Evolutionary conservation across 2,113 vertebrate species (phyloP), one percentile per base, ranked within the genome.

Genomic region (Paracanthobrama guichenoti): DNA sequence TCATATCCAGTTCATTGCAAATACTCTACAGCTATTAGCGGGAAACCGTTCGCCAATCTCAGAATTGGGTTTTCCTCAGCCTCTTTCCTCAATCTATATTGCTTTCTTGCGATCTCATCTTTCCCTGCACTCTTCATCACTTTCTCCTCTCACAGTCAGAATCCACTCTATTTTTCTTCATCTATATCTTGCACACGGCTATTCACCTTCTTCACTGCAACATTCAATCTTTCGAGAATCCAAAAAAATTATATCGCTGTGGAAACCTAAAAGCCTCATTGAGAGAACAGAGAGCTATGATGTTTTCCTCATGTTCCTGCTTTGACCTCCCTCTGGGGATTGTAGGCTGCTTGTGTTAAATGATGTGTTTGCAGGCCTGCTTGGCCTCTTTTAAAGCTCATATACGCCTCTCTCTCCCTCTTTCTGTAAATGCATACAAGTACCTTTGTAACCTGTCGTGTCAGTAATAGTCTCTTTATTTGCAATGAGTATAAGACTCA

Each of bases 101-200:
- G 39, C 69, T 83, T 81, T 86, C 81, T 66, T 24, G 2, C 22
- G 72, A 86, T 20, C 78, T 64, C 75, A 67, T 60, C 44, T 76
- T 66, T 46, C 10, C 57, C 69, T 31, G 28, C 13, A 22, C 53
- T 42, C 81, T 48, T 79, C 14, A 73, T 48, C 31, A 79, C 53
- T 90, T 72, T 74, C 83, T 84, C 80, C 81, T 18, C 57, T 46
- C 57, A 78, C 75, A 79, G 78, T 48, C 42, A 80, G 66, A 71
- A 71, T 81, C 44, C 66, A 71, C 79, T 81, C 64, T 81, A 81
- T 81, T 57, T 81, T 81, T 55, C 79, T 81, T 81, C 79, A 71
- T 79, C 35, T 83, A 0, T 64, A 73, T 59, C 24, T 78, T 50
- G 60, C 39, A 82, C 6, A 6, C 10, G 76, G 28, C 42, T 57